phyloP scores from a whole-genome alignment of 2,113 vertebrate species.

The Chloebia gouldiae region DNA sequence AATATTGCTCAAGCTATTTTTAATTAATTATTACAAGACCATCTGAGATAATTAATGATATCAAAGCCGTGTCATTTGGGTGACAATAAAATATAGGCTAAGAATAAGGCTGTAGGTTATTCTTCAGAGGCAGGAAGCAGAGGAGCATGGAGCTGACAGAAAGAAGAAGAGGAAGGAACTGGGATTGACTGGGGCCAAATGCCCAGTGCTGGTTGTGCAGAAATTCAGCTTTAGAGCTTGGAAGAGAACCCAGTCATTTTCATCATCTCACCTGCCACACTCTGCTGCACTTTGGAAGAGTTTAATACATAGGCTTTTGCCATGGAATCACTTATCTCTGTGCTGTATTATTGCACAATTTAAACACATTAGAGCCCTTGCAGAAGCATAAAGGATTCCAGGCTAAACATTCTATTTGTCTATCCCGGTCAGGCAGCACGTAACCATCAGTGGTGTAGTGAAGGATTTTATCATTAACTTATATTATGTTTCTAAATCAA shows the following conservation, averaged over 20 bases:
- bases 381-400: background rate
- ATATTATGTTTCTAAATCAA: conserved; percentile 40
- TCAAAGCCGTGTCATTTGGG: background rate
- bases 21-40: background rate
- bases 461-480: conserved; percentile 35
- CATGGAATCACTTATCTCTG: background rate
- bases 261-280: background rate
- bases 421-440: background rate
- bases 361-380: background rate
- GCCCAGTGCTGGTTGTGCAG: background rate
- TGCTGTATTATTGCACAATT: background rate
- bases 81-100: background rate
- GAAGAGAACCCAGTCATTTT: conserved; percentile 1
- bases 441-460: background rate
- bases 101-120: background rate
- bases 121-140: background rate
- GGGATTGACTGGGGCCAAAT: background rate
- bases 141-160: background rate
- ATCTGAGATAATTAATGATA: background rate
- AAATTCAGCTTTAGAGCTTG: background rate
- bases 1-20: background rate
- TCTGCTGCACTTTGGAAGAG: conserved; percentile 5
- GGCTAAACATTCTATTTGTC: background rate
- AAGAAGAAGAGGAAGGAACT: background rate
- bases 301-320: background rate